Evolutionary conservation across 2,888 invertebrate genomes (phyloP), one percentile per base, ranked within the genome.

Genomic region (Prenolepis imparis): DNA sequence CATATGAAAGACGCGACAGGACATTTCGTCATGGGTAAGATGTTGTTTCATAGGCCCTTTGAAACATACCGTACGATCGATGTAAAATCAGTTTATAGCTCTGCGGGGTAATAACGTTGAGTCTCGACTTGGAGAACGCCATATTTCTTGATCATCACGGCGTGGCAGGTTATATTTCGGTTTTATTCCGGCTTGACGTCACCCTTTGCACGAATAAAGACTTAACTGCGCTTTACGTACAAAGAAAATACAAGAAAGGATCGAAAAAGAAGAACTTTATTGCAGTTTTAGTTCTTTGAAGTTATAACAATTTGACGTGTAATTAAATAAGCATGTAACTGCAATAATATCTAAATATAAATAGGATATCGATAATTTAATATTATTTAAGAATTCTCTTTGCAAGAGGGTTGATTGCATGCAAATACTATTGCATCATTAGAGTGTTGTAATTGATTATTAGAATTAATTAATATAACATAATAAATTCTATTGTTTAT

Each of bases 131-230:
- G 48, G 24, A 59, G 57, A 44, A 72, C 24, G n/a, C 6, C 41
- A 41, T 68, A 52, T 77, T 57, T 41, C 57, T 57, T 15, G 36
- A 39, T 36, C 6, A 24, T 11, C n/a, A 28, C 18, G 12, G 6
- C 24, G 36, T 12, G 48, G 15, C 32, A 21, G 32, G 39, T 18
- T 3, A 41, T 21, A 59, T 80, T 28, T 75, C 18, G n/a, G 5
- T 12, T 63, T 21, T 59, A 78, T 44, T 32, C 3, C 59, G 32
- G 1, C 57, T 77, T 68, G 68, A 41, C 28, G 68, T 68, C 41
- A 57, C 12, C 9, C 24, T 39, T 32, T 9, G 15, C 1, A 24
- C 5, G 57, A 77, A 48, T 39, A 68, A 57, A 77, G 3, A 11
- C 11, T 66, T 21, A 24, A 24, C 5, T 39, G 9, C 24, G 12